Percentiles rank a stretch among this genome's conserved stretches.
These are phyloP conservation scores for Passer montanus DNA, from an alignment of 2,113 vertebrate species.

Conservation along the genomic window DNA sequence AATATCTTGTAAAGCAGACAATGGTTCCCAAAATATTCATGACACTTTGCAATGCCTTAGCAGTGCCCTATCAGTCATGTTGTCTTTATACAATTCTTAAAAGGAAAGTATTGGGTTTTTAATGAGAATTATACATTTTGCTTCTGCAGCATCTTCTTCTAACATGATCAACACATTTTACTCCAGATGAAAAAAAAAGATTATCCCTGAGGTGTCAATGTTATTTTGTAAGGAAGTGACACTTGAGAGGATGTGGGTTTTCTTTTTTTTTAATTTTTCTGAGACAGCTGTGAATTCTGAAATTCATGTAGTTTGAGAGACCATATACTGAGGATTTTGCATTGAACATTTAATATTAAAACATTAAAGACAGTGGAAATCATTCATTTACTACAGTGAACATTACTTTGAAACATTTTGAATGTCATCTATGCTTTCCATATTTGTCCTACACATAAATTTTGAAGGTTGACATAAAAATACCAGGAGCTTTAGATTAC, in stretches of 20 bases:
- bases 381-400: not conserved
- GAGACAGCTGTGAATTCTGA: not conserved
- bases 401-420: not conserved
- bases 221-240: not conserved
- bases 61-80: not conserved
- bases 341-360: not conserved
- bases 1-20: slow-evolving; percentile 13
- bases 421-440: not conserved
- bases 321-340: not conserved
- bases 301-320: not conserved
- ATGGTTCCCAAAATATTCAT: not conserved
- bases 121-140: not conserved
- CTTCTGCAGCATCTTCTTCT: not conserved
- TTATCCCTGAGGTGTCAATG: not conserved
- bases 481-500: not conserved
- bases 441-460: not conserved
- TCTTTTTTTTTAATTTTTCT: not conserved
- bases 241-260: not conserved
- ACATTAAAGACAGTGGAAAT: not conserved
- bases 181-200: not conserved
- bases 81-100: not conserved
- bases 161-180: not conserved
- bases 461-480: not conserved
- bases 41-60: not conserved
- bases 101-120: not conserved